These are phyloP conservation scores for Acanthiza pusilla DNA, from an alignment of 2,797 vertebrate species.

Conservation along the genomic window DNA sequence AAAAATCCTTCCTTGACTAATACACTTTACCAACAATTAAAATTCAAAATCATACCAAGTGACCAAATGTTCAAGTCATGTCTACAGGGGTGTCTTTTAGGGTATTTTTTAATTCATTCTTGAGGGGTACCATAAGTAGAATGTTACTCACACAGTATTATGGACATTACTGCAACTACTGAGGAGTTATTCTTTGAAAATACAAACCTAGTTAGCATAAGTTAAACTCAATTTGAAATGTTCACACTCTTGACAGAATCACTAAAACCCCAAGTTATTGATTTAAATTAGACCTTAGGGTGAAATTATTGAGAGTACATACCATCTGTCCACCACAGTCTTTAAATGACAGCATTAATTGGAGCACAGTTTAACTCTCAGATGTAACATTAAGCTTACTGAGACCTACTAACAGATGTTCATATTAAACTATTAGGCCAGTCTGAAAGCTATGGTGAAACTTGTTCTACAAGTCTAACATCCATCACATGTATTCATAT, in stretches of 20 bases:
- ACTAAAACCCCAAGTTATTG: background rate
- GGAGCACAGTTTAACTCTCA: background rate
- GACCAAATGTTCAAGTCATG: background rate
- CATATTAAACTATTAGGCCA: background rate
- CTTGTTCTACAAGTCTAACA: background rate
- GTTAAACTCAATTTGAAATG: background rate
- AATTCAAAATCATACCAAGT: background rate
- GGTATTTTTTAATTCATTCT: background rate
- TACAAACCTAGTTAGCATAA: background rate
- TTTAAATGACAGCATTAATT: background rate
- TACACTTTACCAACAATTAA: background rate
- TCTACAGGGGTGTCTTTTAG: background rate
- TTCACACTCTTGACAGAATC: background rate
- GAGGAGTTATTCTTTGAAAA: background rate
- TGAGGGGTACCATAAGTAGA: background rate
- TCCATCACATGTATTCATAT: background rate
- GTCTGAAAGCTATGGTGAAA: background rate
- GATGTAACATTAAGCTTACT: background rate
- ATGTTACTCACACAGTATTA: background rate
- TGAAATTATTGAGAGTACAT: background rate
- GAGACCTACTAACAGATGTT: background rate
- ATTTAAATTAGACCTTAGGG: slow-evolving; percentile 24
- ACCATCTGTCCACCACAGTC: slow-evolving; percentile 21
- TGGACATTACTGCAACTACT: background rate
- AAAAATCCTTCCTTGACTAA: background rate